Evolutionary conservation across 2,113 vertebrate genomes (phyloP).

Genomic region (Dromiciops gliroides): DNA sequence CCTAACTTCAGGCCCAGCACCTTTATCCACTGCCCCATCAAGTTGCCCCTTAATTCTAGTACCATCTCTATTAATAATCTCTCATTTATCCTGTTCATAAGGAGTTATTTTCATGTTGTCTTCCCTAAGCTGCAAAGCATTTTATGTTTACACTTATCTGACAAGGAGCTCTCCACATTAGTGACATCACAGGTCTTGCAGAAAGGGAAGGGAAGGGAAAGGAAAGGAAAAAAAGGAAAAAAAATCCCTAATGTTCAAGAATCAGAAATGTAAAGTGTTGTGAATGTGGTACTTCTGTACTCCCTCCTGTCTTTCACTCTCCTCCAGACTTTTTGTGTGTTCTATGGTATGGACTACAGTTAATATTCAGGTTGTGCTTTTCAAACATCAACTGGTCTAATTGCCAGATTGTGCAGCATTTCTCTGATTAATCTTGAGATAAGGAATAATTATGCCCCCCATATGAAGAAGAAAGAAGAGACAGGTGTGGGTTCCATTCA

Average conservation of each 20-base stretch:
- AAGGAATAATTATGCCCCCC: conserved; percentile 24
- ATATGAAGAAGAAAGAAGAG: conserved; percentile 28
- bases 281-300: not conserved
- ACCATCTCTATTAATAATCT: not conserved
- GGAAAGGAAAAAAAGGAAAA: too few species aligned
- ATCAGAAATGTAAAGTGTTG: accelerated
- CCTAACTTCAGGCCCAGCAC: too few species aligned
- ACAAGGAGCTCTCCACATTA: not conserved
- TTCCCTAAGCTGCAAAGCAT: not conserved
- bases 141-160: not conserved
- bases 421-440: not conserved
- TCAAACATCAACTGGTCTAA: not conserved
- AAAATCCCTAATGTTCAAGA: not conserved
- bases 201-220: too few species aligned
- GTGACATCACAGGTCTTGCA: too few species aligned
- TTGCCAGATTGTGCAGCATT: not conserved
- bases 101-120: not conserved
- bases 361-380: not conserved
- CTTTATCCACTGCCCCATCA: not conserved
- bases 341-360: not conserved
- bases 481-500: not conserved
- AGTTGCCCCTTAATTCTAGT: not conserved
- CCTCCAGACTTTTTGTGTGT: not conserved
- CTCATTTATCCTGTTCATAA: not conserved
- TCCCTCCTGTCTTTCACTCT: not conserved